Evolutionary conservation across 1,140 invertebrate genomes (phyloP), one percentile per base, ranked within the genome.

Genomic region (Drosophila tropicalis): DNA sequence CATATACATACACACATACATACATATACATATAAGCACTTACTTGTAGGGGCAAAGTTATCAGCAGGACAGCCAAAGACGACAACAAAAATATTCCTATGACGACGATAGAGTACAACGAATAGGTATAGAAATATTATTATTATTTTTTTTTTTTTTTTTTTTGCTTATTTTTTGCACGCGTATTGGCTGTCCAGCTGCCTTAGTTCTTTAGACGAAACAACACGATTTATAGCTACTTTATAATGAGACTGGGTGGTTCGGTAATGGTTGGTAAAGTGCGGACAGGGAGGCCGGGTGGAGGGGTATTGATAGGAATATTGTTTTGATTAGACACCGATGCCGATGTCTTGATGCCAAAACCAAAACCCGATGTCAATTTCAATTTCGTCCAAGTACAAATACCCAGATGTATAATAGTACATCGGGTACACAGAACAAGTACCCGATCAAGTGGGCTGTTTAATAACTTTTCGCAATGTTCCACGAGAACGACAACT

Each of bases 281-380:
- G 6, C 4, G 32, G 32, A 1, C 1, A 22, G 19, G 19, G 22
- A 25, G 22, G n/a, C n/a, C n/a, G n/a, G n/a, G 25, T 15, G 22
- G 41, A 36, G n/a, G 34, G 17, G 29, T 19, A 4, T 29, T 29
- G 29, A 29, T 29, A 0, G 12, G 40, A n/a, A 39, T 51, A 73
- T 70, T 76, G 58, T 72, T 64, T 82, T 71, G 83, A 83, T 86
- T 87, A 87, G 79, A 76, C 65, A 39, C 36, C 36, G 36, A 39
- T 39, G 36, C 36, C 36, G 62, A 66, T 58, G 47, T 12, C 34
- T 36, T 12, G 12, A 39, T 39, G 36, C 36, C 10, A 57, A 66
- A 55, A 17, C 9, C 51, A 22, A 55, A 10, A 22, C 17, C 19
- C 25, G 36, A 39, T 39, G 36, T 13, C 36, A 13, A 39, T 39